phyloP scores from a whole-genome alignment of 1,140 invertebrate species.

The Phortica variegata region DNA sequence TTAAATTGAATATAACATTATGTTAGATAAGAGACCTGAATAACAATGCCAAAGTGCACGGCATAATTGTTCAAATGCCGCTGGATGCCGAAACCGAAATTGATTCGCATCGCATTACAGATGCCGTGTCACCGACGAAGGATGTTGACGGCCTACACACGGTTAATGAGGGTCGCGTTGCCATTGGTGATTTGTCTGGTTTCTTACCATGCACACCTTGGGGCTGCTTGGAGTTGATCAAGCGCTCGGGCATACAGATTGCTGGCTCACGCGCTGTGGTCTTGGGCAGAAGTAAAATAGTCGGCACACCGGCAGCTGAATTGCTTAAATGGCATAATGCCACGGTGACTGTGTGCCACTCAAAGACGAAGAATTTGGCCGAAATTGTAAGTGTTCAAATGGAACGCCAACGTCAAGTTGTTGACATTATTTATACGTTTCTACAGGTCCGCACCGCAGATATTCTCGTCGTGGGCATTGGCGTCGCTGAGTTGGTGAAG shows the following conservation, averaged over 20 bases:
- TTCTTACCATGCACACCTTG: conserved; percentile 93
- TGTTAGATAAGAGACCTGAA: conserved; percentile 77
- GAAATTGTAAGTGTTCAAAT: conserved; percentile 69
- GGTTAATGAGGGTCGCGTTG: conserved; percentile 85
- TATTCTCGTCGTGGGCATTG: conserved; percentile 95
- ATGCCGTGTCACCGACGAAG: conserved; percentile 81
- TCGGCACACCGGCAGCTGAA: conserved; percentile 92
- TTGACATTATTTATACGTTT: conserved; percentile 3
- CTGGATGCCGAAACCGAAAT: conserved; percentile 81
- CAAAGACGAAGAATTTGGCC: conserved; percentile 83
- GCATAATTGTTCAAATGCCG: conserved; percentile 97
- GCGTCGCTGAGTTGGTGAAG: conserved; percentile 87
- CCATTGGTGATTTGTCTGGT: conserved; percentile 80
- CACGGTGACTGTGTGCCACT: conserved; percentile 96
- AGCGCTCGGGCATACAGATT: conserved; percentile 75
- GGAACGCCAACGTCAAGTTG: too few relatives aligned
- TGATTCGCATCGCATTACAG: conserved; percentile 83
- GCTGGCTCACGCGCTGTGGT: conserved; percentile 89
- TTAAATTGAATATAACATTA: conserved; percentile 46
- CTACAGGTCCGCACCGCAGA: conserved; percentile 74
- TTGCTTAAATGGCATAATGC: conserved; percentile 95
- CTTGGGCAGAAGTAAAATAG: conserved; percentile 95
- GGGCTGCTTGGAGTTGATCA: conserved; percentile 91
- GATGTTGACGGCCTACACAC: conserved; percentile 95
- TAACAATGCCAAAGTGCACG: conserved; percentile 80